A percentile compares a stretch with the other conserved stretches of the same genome.
phyloP scores from a whole-genome alignment of 2,113 vertebrate genomes.

The Motacilla alba region DNA sequence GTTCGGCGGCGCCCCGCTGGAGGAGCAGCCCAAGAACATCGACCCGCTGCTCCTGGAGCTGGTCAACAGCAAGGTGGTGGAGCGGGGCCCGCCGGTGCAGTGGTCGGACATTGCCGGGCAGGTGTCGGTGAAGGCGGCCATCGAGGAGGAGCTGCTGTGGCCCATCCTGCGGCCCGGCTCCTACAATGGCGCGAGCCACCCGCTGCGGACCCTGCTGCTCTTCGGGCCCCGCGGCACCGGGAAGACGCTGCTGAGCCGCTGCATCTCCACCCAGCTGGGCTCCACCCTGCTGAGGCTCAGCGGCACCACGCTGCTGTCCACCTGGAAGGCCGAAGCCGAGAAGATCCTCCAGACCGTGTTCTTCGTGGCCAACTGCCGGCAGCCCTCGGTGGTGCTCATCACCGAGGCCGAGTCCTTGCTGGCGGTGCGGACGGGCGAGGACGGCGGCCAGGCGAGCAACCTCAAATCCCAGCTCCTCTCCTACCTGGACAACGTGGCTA shows the following conservation, averaged over 20 bases:
- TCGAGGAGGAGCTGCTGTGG: slow-evolving; percentile 95
- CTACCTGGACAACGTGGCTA: slow-evolving; percentile 83
- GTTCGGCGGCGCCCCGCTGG: slow-evolving; percentile 52
- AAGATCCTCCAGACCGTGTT: slow-evolving; percentile 87
- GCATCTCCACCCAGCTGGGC: slow-evolving; percentile 89
- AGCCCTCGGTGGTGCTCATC: slow-evolving; percentile 86
- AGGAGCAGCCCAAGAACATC: slow-evolving; percentile 79
- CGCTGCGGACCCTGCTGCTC: slow-evolving; percentile 84
- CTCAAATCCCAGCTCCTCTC: slow-evolving; percentile 83
- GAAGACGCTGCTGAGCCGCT: slow-evolving; percentile 87
- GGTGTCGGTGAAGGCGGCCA: slow-evolving; percentile 81
- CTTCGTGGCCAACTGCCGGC: slow-evolving; percentile 81
- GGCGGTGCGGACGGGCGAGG: slow-evolving; percentile 8
- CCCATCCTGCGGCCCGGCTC: slow-evolving; percentile 81
- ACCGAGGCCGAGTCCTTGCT: slow-evolving; percentile 87
- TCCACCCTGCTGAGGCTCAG: slow-evolving; percentile 86
- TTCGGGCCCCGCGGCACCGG: slow-evolving; percentile 91
- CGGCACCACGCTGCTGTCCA: slow-evolving; percentile 78
- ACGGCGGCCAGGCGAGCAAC: slow-evolving; percentile 4
- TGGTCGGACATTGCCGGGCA: slow-evolving; percentile 91
- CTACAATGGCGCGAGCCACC: slow-evolving; percentile 59
- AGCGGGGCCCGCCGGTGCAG: slow-evolving; percentile 83
- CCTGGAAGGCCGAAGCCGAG: slow-evolving; percentile 86
- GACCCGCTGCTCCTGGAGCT: slow-evolving; percentile 85
- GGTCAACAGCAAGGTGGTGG: slow-evolving; percentile 84